A percentile compares a stretch with the other conserved stretches of the same genome.
phyloP scores from a whole-genome alignment of 2,797 vertebrate species.

The Moxostoma hubbsi region DNA sequence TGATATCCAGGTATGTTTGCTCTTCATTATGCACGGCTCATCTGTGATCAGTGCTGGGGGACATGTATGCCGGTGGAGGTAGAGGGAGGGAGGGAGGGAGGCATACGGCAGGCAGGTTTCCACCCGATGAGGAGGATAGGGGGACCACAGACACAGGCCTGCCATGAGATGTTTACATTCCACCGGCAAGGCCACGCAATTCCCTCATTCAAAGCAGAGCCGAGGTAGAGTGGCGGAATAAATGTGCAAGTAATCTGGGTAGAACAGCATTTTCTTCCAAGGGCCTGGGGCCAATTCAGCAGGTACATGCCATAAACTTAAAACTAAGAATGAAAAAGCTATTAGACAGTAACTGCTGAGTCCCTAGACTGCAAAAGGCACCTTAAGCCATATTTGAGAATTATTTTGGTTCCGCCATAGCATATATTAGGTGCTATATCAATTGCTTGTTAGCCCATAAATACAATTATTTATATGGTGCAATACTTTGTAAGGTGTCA shows the following conservation, averaged over 20 bases:
- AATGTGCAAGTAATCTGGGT: slow-evolving; percentile 49
- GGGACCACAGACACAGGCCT: slow-evolving; percentile 34
- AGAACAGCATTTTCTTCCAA: slow-evolving; percentile 20
- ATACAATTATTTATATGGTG: background rate
- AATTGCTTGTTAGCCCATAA: slow-evolving; percentile 3
- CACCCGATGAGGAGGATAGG: slow-evolving; percentile 34
- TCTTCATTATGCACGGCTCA: slow-evolving; percentile 78
- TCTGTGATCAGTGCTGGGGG: slow-evolving; percentile 66
- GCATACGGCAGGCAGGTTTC: slow-evolving; percentile 26
- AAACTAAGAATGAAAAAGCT: slow-evolving; percentile 16
- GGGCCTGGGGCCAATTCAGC: slow-evolving; percentile 11
- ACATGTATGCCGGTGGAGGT: slow-evolving; percentile 37
- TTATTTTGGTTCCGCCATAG: background rate
- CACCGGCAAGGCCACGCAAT: slow-evolving; percentile 41
- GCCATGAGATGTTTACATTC: slow-evolving; percentile 58
- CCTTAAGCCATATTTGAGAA: slow-evolving; percentile 4
- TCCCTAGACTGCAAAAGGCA: background rate
- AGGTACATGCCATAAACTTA: slow-evolving; percentile 33
- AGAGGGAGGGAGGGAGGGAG: slow-evolving; percentile 1
- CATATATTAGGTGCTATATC: background rate
- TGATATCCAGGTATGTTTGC: slow-evolving; percentile 81
- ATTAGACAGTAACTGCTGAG: slow-evolving; percentile 2
- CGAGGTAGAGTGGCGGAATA: background rate
- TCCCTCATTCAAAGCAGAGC: slow-evolving; percentile 38
- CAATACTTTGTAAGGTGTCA: no score